phyloP scores from a whole-genome alignment of 2,113 vertebrate genomes.

The Tenebrosternarchus preto region DNA sequence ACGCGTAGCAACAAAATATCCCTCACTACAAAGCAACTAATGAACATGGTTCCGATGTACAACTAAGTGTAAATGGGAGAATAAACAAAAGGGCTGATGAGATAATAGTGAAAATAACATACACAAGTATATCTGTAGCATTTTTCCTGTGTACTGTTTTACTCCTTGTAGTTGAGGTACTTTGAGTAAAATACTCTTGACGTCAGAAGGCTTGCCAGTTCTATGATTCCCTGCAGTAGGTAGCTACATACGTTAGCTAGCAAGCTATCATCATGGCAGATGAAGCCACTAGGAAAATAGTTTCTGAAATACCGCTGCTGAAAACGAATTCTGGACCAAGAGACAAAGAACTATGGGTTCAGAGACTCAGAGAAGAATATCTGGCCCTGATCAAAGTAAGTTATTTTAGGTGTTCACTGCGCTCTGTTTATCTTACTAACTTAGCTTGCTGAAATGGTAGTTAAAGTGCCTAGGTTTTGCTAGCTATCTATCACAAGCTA shows the following conservation, averaged over 20 bases:
- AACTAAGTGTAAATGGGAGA: background rate
- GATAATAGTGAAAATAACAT: background rate
- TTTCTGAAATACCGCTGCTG: constrained; percentile 85
- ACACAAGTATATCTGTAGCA: background rate
- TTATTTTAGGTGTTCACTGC: background rate
- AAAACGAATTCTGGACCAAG: constrained; percentile 85
- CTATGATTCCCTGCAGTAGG: too few species aligned
- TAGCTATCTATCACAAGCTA: too few species aligned
- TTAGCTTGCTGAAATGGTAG: background rate
- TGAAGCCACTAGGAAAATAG: constrained; percentile 79
- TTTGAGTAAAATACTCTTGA: background rate
- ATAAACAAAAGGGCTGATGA: background rate
- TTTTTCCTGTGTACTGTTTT: background rate
- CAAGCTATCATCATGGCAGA: constrained; percentile 79
- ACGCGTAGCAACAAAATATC: constrained; percentile 44
- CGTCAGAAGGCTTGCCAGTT: background rate
- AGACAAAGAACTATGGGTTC: constrained; percentile 86
- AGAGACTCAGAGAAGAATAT: constrained; percentile 90
- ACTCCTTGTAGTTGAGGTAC: background rate
- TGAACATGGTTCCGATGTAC: constrained; percentile 2
- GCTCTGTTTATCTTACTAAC: background rate
- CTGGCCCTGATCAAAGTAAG: constrained; percentile 82
- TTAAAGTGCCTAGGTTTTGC: too few species aligned
- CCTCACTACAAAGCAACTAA: constrained; percentile 44
- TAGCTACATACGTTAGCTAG: background rate